Evolutionary conservation across 2,888 invertebrate species (phyloP).

Genomic region (Eilema sororculum): DNA sequence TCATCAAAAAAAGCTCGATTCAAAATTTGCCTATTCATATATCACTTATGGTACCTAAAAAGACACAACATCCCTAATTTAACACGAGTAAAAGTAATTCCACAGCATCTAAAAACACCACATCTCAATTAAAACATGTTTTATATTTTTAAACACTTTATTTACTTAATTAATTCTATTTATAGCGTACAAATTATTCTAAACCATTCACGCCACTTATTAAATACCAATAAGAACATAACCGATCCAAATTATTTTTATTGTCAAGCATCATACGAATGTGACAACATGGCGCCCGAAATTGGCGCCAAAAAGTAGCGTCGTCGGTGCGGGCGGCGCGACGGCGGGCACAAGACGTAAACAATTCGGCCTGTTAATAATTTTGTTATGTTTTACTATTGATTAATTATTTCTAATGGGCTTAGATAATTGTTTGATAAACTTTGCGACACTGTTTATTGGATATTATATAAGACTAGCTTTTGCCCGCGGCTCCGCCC

Average conservation of each 20-base stretch:
- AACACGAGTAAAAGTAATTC: background rate
- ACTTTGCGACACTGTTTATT: conserved; percentile 5
- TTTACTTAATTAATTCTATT: background rate
- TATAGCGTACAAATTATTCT: conserved; percentile 1
- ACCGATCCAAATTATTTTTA: conserved; percentile 75
- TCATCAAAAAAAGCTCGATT: too few species aligned
- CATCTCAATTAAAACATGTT: background rate
- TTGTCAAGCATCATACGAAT: conserved; percentile 76
- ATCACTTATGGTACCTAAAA: too few species aligned
- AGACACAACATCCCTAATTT: too few species aligned
- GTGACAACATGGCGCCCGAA: conserved; percentile 74
- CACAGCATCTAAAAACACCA: background rate
- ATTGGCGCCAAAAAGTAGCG: conserved; percentile 76
- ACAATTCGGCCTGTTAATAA: conserved; percentile 59
- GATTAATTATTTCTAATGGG: conserved; percentile 55
- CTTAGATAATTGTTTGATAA: conserved; percentile 17
- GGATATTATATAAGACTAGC: conserved; percentile 12
- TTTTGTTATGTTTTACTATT: conserved; percentile 58
- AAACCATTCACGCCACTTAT: conserved; percentile 44
- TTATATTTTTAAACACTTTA: background rate
- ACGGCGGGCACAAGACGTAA: conserved; percentile 59
- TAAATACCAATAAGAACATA: conserved; percentile 57
- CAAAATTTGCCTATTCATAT: too few species aligned
- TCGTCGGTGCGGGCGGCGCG: conserved; percentile 55
- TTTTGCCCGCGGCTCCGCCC: too few species aligned